These are phyloP conservation scores for Nicator chloris DNA, from an alignment of 2,113 vertebrate genomes.

Conservation along the genomic window DNA sequence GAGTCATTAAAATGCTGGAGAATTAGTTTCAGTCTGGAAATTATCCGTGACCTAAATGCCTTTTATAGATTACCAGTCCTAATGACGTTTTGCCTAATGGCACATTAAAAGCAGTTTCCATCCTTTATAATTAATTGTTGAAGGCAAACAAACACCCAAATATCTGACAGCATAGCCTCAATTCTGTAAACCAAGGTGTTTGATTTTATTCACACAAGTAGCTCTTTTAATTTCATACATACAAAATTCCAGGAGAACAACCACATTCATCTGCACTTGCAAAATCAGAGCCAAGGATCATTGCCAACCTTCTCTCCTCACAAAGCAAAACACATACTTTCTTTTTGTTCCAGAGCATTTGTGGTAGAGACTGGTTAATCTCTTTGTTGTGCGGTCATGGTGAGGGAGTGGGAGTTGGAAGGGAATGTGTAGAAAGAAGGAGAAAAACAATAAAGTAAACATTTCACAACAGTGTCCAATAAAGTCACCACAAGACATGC, in stretches of 20 bases:
- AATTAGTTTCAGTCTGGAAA: slow-evolving; percentile 40
- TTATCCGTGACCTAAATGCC: not conserved
- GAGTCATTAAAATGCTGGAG: not conserved
- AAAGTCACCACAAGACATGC: not conserved
- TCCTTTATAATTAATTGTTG: not conserved
- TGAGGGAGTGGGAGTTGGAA: not conserved
- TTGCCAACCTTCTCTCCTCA: not conserved
- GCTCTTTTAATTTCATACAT: not conserved
- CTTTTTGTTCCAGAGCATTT: not conserved
- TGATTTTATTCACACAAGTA: not conserved
- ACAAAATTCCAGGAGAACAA: not conserved
- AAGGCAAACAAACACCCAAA: not conserved
- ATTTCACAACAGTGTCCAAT: not conserved
- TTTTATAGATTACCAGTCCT: slow-evolving; percentile 23
- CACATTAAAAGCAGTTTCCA: not conserved
- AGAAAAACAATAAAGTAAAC: slow-evolving; percentile 3
- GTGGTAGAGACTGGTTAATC: not conserved
- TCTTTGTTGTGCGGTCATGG: not conserved
- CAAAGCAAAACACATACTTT: not conserved
- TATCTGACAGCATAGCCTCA: not conserved
- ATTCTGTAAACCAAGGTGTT: not conserved
- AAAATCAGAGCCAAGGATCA: not conserved
- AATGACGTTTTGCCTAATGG: slow-evolving; percentile 8
- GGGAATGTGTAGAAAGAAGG: not conserved
- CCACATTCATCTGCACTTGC: not conserved